Evolutionary conservation across 2,113 vertebrate genomes (phyloP), one percentile per base, ranked within the genome.

Genomic region (Platysteira castanea): DNA sequence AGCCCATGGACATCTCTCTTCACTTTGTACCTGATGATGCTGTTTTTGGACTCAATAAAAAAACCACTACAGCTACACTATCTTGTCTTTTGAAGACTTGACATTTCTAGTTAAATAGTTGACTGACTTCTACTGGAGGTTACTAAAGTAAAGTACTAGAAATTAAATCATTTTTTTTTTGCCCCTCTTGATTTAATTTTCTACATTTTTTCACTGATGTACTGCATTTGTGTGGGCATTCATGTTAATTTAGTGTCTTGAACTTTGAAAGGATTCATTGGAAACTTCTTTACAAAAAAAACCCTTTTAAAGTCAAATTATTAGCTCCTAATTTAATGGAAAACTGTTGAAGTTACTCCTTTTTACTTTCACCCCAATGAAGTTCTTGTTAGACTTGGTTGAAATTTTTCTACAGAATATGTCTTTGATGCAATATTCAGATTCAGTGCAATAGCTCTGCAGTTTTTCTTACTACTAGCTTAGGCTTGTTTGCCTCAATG

Each of bases 161-260:
- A 90, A 39, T 54, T 7, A 27, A 54, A n/a, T n/a, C 24, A 18
- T 9, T 50, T 27, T 14, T 7, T 14, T 17, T 3, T 11, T n/a
- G 1, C 10, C 33, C 9, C 7, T 31, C 68, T 44, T 49, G 19
- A 64, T 87, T 59, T 73, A 7, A 30, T 68, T 59, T 54, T 77
- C 15, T 69, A 0, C 15, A 4, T 69, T 65, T 70, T 53, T 67
- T 47, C 27, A 27, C 80, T 3, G 2, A 33, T 11, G 1, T 44
- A 5, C n/a, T 67, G 4, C 35, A 63, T 79, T 82, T 75, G 5
- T 1, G 0, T 7, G 5, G 22, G 31, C 24, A 7, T 57, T 78
- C 10, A 8, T 33, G 19, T 53, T 61, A 52, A 42, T 50, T 75
- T 47, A 27, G 18, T 20, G 7, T 61, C 37, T 78, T 47, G 27